Base-by-base conservation (phyloP, 2,113 vertebrate genomes). In the Prunella fulvescens region DNA sequence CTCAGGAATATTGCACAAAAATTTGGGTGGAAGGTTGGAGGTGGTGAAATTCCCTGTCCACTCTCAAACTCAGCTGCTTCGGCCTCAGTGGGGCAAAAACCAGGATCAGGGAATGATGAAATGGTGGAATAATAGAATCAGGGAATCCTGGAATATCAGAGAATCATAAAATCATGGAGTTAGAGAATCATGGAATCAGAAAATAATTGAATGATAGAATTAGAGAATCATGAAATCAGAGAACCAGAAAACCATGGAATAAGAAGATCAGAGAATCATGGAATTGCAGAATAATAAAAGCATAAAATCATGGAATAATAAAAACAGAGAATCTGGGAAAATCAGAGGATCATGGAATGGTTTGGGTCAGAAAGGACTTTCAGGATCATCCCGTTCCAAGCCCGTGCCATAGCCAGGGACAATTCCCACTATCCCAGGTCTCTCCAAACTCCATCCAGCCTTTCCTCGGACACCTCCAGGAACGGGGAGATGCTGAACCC, bases 171-270 rank as follows among this genome's bases (percentile, higher is more conserved):
- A 42, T 33, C 0, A 3, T 11, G 10, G 19, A 39, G 39, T 70
- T 3, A 14, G 5, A 15, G 10, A 7, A 51, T 31, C 20, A 10
- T 0, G 10, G 7, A 35, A 67, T 26, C 31, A 24, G 0, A 24
- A 13, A 28, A 45, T 57, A 3, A 8, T 2, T 24, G 53, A n/a
- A n/a, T 15, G 1, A 45, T 1, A 28, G 18, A 28, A 3, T 51
- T 13, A 12, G 4, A 3, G 7, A 8, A 39, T 31, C 20, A 11
- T 37, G 37, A 37, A 37, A 3, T 51, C 18, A 12, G 4, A 3
- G 7, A 8, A 39, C 24, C 20, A 11, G 1, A 28, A 12, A 37
- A 74, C 28, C 3, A 1, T 12, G 19, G 24, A 28, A 28, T 45
- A 3, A 14, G 4, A 26, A 13, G 4, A 57, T 12, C 39, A 16